These are phyloP conservation scores for Glaucomys volans DNA, from an alignment of 2,113 vertebrate genomes.

Conservation along the genomic window DNA sequence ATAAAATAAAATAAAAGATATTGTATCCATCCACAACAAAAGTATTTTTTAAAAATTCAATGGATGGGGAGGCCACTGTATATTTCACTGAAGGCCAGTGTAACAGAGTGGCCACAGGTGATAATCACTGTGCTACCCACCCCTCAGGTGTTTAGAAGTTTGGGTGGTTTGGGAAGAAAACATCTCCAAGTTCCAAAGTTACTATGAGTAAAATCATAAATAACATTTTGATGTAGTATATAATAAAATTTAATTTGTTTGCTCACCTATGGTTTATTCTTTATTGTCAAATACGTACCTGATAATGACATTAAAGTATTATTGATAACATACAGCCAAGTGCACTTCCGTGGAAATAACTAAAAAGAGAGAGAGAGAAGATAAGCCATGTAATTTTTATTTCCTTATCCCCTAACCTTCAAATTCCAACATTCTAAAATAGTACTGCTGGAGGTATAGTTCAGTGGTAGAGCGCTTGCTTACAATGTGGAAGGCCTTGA, in stretches of 20 bases:
- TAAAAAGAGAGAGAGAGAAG: conserved; percentile 77
- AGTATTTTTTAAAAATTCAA: not conserved
- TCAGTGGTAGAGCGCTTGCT: not conserved
- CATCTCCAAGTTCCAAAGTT: not conserved
- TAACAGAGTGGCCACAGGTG: not conserved
- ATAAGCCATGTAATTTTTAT: conserved; percentile 30
- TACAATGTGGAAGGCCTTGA: not conserved
- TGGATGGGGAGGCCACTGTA: not conserved
- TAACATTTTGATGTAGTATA: not conserved
- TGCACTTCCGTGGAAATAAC: conserved; percentile 97
- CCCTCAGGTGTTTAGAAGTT: not conserved
- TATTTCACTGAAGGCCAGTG: too few relatives aligned
- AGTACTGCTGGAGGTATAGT: not conserved
- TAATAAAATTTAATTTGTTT: conserved; percentile 38
- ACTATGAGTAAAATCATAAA: not conserved
- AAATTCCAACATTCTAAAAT: conserved; percentile 29
- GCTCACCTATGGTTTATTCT: not conserved
- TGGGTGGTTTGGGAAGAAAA: not conserved
- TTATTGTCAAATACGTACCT: conserved; percentile 87
- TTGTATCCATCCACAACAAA: not conserved
- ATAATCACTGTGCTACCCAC: not conserved
- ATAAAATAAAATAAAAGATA: too few relatives aligned
- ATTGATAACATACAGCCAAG: conserved; percentile 99
- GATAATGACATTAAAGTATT: conserved; percentile 99
- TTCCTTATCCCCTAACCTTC: not conserved